phyloP scores from a whole-genome alignment of 2,113 vertebrate genomes.

The Prinia subflava region DNA sequence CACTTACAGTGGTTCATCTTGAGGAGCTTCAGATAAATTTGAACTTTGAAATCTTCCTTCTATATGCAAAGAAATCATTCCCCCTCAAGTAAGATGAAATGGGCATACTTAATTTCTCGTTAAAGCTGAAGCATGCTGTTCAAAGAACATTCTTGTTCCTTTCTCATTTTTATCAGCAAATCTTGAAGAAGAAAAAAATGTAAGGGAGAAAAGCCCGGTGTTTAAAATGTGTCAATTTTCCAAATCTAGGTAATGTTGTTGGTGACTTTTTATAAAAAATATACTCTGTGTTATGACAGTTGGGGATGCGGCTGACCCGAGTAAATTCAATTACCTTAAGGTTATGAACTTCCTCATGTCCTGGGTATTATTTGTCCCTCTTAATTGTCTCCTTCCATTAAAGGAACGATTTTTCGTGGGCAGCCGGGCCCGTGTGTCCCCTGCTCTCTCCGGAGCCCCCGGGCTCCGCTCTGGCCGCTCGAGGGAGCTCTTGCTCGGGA shows the following conservation, averaged over 20 bases:
- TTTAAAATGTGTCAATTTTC: not conserved
- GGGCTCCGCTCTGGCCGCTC: not conserved
- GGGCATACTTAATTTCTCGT: not conserved
- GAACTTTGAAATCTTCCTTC: not conserved
- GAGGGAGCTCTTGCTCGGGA: slow-evolving; percentile 15
- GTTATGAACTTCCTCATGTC: not conserved
- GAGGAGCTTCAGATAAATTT: not conserved
- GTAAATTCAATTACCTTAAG: not conserved
- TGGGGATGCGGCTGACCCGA: not conserved
- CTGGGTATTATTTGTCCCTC: not conserved
- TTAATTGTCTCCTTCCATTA: not conserved
- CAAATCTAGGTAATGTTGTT: not conserved
- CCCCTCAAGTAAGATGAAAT: not conserved
- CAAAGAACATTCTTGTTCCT: not conserved
- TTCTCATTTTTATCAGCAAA: not conserved
- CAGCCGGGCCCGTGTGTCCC: not conserved
- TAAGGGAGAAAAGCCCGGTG: not conserved
- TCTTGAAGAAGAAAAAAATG: not conserved
- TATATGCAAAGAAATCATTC: not conserved
- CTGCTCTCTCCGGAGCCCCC: not conserved
- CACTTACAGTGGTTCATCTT: not conserved
- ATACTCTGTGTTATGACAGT: not conserved
- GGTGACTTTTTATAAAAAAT: not conserved
- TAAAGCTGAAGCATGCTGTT: not conserved
- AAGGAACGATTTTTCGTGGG: not conserved